Conservation (phyloP, 2,797 vertebrate genomes). For the Macropodus opercularis region DNA sequence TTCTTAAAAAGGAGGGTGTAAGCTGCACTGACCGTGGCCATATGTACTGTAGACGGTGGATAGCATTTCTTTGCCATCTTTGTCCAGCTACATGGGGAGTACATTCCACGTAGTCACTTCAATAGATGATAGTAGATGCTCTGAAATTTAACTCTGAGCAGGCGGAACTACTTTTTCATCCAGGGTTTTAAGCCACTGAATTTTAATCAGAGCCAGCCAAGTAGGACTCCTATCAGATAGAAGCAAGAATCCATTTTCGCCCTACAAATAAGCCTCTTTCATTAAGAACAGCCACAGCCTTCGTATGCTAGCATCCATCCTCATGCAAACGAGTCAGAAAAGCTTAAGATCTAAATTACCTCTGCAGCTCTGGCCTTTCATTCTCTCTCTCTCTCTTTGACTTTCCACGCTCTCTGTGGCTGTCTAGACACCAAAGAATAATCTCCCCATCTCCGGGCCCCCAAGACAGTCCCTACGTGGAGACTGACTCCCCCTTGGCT, state of each 20-base stretch:
- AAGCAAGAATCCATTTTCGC: constrained; percentile 31
- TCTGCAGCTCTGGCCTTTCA: constrained; percentile 18
- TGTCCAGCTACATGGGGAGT: constrained; percentile 58
- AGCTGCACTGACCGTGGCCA: constrained; percentile 18
- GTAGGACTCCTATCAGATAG: constrained; percentile 40
- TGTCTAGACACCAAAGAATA: constrained; percentile 65
- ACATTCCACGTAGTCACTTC: constrained; percentile 56
- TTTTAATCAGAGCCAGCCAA: constrained; percentile 37
- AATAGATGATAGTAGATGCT: constrained; percentile 50
- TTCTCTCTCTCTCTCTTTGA: constrained; percentile 29
- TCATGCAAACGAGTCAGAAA: constrained; percentile 36
- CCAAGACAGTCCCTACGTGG: constrained; percentile 57
- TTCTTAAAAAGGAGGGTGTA: constrained; percentile 41
- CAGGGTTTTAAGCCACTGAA: constrained; percentile 36
- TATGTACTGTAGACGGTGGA: constrained; percentile 1
- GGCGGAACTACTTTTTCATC: constrained; percentile 35
- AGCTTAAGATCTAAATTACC: constrained; percentile 48
- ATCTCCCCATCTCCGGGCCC: constrained; percentile 65
- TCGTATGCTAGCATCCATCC: constrained; percentile 32
- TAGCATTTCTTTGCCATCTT: constrained; percentile 55
- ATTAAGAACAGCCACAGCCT: constrained; percentile 42
- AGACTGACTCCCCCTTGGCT: constrained; percentile 32
- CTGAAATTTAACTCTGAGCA: constrained; percentile 56
- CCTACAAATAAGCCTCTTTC: constrained; percentile 49
- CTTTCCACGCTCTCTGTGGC: constrained; percentile 33